Evolutionary conservation across 2,113 vertebrate species (phyloP).

Genomic region (Elephas maximus): DNA sequence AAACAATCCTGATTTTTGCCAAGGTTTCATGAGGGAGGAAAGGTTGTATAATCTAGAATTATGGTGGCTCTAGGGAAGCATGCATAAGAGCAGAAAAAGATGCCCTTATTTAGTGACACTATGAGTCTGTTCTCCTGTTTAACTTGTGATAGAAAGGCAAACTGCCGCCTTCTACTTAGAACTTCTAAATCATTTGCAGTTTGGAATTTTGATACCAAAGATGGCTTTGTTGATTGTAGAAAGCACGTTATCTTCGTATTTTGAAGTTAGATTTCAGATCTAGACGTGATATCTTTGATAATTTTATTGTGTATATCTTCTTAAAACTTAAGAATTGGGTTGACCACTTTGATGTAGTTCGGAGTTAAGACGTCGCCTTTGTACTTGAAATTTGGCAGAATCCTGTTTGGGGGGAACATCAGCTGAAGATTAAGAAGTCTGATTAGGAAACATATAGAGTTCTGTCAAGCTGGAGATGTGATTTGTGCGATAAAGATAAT

Average conservation of each 20-base stretch:
- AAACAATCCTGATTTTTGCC: not conserved
- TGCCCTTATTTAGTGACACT: not conserved
- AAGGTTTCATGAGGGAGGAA: not conserved
- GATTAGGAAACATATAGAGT: not conserved
- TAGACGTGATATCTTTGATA: not conserved
- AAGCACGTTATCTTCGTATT: not conserved
- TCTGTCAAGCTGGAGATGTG: not conserved
- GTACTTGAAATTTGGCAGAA: not conserved
- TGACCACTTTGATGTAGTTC: conserved; percentile 37
- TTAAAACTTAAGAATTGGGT: not conserved
- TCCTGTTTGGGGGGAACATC: not conserved
- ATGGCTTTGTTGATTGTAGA: conserved; percentile 36
- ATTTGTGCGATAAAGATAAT: conserved; percentile 14
- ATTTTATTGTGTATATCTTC: not conserved
- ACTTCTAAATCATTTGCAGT: not conserved
- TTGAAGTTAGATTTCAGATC: conserved; percentile 37
- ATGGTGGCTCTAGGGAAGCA: not conserved
- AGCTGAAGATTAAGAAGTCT: conserved; percentile 32
- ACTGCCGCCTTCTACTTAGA: conserved; percentile 16
- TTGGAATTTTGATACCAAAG: conserved; percentile 25
- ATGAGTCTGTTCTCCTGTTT: not conserved
- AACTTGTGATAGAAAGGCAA: conserved; percentile 44
- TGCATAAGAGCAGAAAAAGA: not conserved
- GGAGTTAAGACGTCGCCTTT: conserved; percentile 43
- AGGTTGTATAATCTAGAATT: conserved; percentile 35